Base-by-base conservation (phyloP, 2,113 vertebrate genomes). In the Caretta caretta region DNA sequence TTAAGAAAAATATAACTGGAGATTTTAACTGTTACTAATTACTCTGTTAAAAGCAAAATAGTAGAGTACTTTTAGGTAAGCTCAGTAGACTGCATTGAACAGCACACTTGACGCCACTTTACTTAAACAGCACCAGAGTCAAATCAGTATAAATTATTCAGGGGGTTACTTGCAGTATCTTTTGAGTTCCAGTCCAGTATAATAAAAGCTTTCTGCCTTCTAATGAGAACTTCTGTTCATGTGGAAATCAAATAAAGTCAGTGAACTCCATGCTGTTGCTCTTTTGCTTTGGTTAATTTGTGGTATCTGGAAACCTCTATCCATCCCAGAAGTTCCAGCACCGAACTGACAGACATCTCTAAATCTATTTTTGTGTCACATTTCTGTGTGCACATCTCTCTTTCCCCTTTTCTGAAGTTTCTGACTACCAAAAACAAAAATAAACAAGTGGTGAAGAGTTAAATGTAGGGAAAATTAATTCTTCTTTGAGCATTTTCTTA, bases 91-190 rank as follows among this genome's bases (percentile, higher is more conserved):
- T 94, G 87, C 83, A 86, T 35, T 5, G 82, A 83, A 72, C 6
- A 89, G 85, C 89, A 86, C 50, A 75, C 54, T 42, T 31, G 89
- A 86, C 81, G 72, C 19, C 22, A 17, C 20, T 57, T 84, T 46
- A 27, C 90, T 91, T 92, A 78, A 92, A 91, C 50, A 90, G 80
- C 54, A 94, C 54, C 27, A 24, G 90, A 9, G 38, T 83, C 29
- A 53, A 88, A 83, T 57, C 24, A 81, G 38, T 76, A 93, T 80
- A 88, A 95, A 92, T 92, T 50, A 86, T 8, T 94, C 62, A 84
- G 49, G 50, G n/a, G 5, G 65, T 22, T 78, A 46, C 22, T 16
- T 78, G 42, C 38, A 78, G 27, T 48, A 48, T 48, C 25, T 78
- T 42, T 20, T 78, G 75, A 42, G 75, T 48, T 78, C 42, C 42